Conservation (phyloP, 2,113 vertebrate species). For the Rousettus leschenaultii region DNA sequence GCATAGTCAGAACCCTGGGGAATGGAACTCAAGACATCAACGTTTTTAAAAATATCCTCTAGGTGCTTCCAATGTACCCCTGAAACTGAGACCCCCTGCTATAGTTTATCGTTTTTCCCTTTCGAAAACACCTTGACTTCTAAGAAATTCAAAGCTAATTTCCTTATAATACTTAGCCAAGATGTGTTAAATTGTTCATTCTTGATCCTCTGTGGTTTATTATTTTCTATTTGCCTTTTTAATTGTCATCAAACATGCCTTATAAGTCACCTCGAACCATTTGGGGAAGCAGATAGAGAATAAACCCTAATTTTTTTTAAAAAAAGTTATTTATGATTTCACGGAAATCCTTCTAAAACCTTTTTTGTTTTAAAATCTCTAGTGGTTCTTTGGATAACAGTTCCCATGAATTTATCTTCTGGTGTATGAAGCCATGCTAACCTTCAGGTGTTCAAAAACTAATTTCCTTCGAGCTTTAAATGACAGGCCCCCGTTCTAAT, state of each 20-base stretch:
- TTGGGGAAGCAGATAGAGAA: neutral
- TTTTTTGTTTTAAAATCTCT: neutral
- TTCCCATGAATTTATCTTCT: neutral
- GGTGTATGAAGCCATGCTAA: neutral
- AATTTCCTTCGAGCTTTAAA: neutral
- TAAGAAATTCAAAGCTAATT: neutral
- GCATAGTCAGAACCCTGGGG: neutral
- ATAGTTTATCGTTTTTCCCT: neutral
- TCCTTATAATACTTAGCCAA: neutral
- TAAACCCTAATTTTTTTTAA: neutral
- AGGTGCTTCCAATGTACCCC: neutral
- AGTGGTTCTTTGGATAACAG: neutral
- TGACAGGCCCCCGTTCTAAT: neutral
- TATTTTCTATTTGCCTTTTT: neutral
- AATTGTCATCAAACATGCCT: neutral
- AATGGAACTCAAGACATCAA: neutral
- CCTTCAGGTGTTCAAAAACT: neutral
- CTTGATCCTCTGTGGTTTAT: neutral
- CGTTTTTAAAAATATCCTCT: neutral
- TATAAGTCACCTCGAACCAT: neutral
- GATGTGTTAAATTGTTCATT: neutral
- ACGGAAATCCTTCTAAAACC: neutral
- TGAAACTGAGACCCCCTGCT: neutral
- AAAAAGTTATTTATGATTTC: neutral
- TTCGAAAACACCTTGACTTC: neutral